phyloP scores from a whole-genome alignment of 1,140 invertebrate genomes.

The Lithobius niger region DNA sequence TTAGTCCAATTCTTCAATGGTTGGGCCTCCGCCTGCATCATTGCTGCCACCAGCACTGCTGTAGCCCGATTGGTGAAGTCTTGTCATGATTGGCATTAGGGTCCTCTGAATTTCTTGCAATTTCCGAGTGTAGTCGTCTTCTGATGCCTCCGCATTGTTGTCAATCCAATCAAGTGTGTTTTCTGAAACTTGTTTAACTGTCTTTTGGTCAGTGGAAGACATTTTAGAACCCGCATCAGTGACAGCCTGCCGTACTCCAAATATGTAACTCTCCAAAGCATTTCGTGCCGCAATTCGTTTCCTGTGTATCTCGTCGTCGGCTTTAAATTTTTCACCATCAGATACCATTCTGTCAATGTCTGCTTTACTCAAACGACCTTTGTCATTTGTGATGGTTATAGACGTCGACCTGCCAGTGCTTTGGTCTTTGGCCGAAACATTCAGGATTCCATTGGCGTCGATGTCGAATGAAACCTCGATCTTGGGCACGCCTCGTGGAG shows the following conservation, averaged over 20 bases:
- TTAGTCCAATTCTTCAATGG: conserved; percentile 29
- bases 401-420: conserved; percentile 48
- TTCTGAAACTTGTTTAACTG: background rate
- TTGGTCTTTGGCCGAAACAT: conserved; percentile 44
- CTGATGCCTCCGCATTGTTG: background rate
- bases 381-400: conserved; percentile 49
- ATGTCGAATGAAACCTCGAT: conserved; percentile 38
- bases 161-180: background rate
- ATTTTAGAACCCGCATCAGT: background rate
- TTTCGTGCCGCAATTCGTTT: conserved; percentile 20
- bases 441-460: conserved; percentile 36
- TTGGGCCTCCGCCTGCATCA: background rate
- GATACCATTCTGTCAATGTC: conserved; percentile 50
- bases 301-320: conserved; percentile 43
- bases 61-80: background rate
- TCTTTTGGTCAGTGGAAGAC: background rate
- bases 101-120: background rate
- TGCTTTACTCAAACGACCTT: conserved; percentile 43
- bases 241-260: background rate
- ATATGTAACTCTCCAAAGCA: conserved; percentile 4
- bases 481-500: conserved; percentile 51
- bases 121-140: background rate
- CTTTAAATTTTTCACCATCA: conserved; percentile 44
- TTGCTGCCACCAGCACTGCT: background rate
- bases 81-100: background rate